Percentiles rank a stretch among this genome's conserved stretches.
These are phyloP conservation scores for Palythoa caribaeorum DNA, from an alignment of 92 coral and sea anemone species.

Conservation along the genomic window DNA sequence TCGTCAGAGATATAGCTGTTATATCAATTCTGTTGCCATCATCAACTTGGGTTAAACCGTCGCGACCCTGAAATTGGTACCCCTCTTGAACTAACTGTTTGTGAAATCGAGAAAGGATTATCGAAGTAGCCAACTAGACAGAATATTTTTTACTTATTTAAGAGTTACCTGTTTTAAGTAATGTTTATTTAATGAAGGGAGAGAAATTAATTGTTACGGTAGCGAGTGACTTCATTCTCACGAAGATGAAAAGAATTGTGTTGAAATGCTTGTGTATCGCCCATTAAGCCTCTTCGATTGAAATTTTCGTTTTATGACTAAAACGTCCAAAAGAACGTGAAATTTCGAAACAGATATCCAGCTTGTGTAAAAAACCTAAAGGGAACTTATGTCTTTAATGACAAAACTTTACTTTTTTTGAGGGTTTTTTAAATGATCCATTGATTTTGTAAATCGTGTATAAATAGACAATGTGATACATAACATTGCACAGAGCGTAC, in stretches of 20 bases:
- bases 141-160: background rate
- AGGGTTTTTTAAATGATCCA: conserved; percentile 5
- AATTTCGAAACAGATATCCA: background rate
- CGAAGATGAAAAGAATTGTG: no score
- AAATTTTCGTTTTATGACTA: background rate
- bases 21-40: conserved; percentile 4
- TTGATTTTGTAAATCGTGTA: background rate
- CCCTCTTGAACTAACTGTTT: background rate
- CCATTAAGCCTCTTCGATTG: background rate
- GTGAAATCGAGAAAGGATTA: conserved; percentile 28
- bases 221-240: no score
- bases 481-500: conserved; percentile 15
- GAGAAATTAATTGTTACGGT: no score
- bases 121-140: background rate
- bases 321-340: background rate
- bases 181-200: background rate
- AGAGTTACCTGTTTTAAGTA: background rate
- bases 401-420: background rate
- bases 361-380: background rate
- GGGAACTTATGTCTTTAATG: background rate
- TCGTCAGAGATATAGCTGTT: background rate
- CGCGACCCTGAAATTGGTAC: conserved; percentile 2
- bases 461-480: background rate
- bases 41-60: conserved; percentile 13
- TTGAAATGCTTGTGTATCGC: background rate